A percentile compares a stretch with the other conserved stretches of the same genome.
Evolutionary conservation across 2,113 vertebrate species (phyloP).

Genomic region (Sapayoa aenigma): DNA sequence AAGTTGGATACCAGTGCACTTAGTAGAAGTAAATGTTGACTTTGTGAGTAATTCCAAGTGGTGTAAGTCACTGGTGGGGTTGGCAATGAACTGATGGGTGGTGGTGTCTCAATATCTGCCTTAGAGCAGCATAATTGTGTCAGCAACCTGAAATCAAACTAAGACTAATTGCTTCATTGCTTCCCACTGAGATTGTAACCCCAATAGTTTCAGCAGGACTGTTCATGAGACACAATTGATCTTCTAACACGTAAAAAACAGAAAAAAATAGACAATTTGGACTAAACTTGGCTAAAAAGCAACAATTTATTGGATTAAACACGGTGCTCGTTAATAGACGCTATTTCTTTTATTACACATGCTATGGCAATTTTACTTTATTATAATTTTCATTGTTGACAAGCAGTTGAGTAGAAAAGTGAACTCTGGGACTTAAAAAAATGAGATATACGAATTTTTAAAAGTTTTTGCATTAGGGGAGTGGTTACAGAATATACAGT

Average conservation of each 20-base stretch:
- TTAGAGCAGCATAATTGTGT: neutral
- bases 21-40: neutral
- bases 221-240: neutral
- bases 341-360: neutral
- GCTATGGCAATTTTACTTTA: neutral
- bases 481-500: neutral
- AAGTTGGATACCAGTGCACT: neutral
- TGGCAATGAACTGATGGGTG: neutral
- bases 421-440: neutral
- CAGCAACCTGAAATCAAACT: neutral
- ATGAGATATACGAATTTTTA: neutral
- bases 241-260: neutral
- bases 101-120: rapidly evolving
- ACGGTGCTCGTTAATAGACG: rapidly evolving
- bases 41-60: neutral
- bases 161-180: neutral
- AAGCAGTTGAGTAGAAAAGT: neutral
- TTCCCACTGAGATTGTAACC: neutral
- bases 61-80: neutral
- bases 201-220: neutral
- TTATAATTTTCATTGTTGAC: neutral
- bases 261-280: neutral
- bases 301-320: neutral
- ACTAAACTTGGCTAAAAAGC: neutral
- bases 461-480: neutral